Evolutionary conservation across 64 coral and sea anemone species (phyloP), one percentile per base, ranked within the genome.

Genomic region (Pocillopora damicornis): DNA sequence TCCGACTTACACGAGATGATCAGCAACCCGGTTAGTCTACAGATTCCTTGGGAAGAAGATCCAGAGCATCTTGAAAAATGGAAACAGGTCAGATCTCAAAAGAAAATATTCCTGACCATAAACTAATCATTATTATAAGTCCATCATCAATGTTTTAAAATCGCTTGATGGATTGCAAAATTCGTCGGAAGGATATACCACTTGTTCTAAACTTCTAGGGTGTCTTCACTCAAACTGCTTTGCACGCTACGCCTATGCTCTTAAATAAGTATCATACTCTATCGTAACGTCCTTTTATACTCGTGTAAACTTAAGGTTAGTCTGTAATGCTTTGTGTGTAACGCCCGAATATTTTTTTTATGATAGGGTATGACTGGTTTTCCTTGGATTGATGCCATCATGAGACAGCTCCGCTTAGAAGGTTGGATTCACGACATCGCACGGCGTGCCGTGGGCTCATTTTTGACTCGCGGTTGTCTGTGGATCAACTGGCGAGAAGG

Each of bases 381-480:
- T 68, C 90, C 90, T 1, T 92, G 90, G 90, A 92, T 92, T 79
- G 90, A 92, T 63, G 90, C 90, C 4, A 92, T 92, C 20, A 92
- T 92, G 90, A 87, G 90, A 63, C 90, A 92, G 17, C 75, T 92
- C 4, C 68, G 67, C 38, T 34, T 63, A 68, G 90, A 92, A 87
- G 90, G 90, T 15, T 92, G 90, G 90, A 92, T 92, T 56, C 90
- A 92, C 26, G 75, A 92, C 75, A 34, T 92, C 30, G 90, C 90
- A 5, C 90, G 90, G 18, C 75, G 67, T 16, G 81, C 90, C n/a
- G 83, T 92, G 3, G 90, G 75, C 3, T 92, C 82, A 34, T 92
- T 92, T 64, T 76, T 92, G 14, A 92, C 90, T 6, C 84, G 90
- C 35, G 83, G 90, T 25, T 92, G 90, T 25, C 58, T 75, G 73